phyloP scores from a whole-genome alignment of 2,797 vertebrate species.

The Mastacembelus armatus region DNA sequence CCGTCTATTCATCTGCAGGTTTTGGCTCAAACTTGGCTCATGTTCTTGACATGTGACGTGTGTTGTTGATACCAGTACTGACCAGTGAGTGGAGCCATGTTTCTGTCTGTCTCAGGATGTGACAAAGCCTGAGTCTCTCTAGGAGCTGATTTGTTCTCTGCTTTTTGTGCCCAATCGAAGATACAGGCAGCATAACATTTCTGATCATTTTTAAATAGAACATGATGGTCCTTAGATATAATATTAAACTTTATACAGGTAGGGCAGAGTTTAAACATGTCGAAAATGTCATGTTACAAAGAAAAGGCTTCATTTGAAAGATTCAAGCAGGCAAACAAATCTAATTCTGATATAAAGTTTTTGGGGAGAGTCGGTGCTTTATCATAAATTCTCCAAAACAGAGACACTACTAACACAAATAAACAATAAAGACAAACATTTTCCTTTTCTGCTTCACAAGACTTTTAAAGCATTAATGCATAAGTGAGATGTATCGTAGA shows the following conservation, averaged over 20 bases:
- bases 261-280: too few species aligned
- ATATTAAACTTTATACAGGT: neutral
- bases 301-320: too few species aligned
- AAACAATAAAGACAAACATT: too few species aligned
- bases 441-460: too few species aligned
- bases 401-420: too few species aligned
- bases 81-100: slow-evolving; percentile 58
- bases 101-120: slow-evolving; percentile 28
- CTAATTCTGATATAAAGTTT: neutral
- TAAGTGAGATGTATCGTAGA: too few species aligned
- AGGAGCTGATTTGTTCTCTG: neutral
- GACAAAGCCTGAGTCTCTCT: neutral
- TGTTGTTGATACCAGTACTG: slow-evolving; percentile 22
- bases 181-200: neutral
- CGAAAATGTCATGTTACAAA: too few species aligned
- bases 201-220: neutral
- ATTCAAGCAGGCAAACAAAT: too few species aligned
- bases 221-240: neutral
- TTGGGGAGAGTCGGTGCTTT: neutral
- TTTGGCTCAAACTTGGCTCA: too few species aligned
- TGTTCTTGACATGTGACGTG: too few species aligned
- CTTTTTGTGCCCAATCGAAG: neutral
- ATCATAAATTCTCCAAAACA: neutral
- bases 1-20: too few species aligned
- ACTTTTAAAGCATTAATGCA: neutral